phyloP scores from a whole-genome alignment of 2,888 invertebrate species.

The Lasiommata megera region DNA sequence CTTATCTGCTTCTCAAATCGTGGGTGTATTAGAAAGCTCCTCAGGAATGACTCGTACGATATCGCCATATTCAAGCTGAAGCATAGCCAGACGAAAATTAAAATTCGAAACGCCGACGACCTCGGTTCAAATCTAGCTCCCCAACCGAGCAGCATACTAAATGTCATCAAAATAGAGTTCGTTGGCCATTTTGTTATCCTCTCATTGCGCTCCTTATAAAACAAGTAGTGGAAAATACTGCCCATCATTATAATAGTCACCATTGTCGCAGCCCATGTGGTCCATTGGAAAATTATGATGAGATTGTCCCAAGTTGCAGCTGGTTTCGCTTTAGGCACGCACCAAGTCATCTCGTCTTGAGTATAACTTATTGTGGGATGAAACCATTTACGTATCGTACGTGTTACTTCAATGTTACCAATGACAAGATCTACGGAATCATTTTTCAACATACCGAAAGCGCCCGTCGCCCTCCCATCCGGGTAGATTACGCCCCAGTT shows the following conservation, averaged over 20 bases:
- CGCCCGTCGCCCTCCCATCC: slow-evolving; percentile 66
- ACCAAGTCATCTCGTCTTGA: slow-evolving; percentile 77
- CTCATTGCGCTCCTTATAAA: slow-evolving; percentile 53
- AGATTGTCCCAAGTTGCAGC: slow-evolving; percentile 73
- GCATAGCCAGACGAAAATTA: slow-evolving; percentile 71
- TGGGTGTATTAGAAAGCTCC: slow-evolving; percentile 77
- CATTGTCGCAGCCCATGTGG: slow-evolving; percentile 69
- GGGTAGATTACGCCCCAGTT: slow-evolving; percentile 63
- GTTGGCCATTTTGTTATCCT: slow-evolving; percentile 69
- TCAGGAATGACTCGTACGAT: slow-evolving; percentile 74
- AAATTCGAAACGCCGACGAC: slow-evolving; percentile 63
- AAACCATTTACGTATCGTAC: slow-evolving; percentile 66
- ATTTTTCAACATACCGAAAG: slow-evolving; percentile 55
- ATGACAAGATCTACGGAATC: slow-evolving; percentile 64
- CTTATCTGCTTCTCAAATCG: slow-evolving; percentile 76
- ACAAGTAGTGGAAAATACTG: slow-evolving; percentile 60
- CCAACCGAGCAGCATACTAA: slow-evolving; percentile 74
- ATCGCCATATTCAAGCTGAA: slow-evolving; percentile 76
- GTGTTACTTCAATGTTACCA: slow-evolving; percentile 74
- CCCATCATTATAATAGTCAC: slow-evolving; percentile 59
- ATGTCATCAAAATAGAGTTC: slow-evolving; percentile 70
- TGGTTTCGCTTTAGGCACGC: slow-evolving; percentile 63
- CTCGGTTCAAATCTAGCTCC: slow-evolving; percentile 64
- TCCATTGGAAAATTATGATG: slow-evolving; percentile 71
- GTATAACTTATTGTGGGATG: slow-evolving; percentile 71